Evolutionary conservation across 2,113 vertebrate genomes (phyloP).

Genomic region (Chamaea fasciata): DNA sequence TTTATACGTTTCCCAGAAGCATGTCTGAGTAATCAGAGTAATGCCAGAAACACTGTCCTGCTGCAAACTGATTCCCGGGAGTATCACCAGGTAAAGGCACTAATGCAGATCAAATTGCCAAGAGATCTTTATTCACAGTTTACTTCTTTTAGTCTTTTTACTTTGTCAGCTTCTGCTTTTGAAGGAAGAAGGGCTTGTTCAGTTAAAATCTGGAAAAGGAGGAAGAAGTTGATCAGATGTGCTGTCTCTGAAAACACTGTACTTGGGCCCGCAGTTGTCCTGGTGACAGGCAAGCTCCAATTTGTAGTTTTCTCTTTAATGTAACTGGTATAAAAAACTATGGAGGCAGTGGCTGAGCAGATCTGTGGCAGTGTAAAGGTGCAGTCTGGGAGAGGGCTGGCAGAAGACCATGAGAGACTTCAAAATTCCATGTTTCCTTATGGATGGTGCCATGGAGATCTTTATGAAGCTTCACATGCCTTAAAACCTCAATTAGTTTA

Average conservation of each 20-base stretch:
- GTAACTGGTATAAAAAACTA: background rate
- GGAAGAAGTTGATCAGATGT: background rate
- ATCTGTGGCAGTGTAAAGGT: background rate
- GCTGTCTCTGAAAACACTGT: background rate
- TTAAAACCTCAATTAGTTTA: background rate
- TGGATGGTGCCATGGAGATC: background rate
- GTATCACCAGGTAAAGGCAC: background rate
- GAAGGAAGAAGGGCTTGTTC: background rate
- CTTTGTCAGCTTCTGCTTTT: background rate
- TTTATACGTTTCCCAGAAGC: constrained; percentile 18
- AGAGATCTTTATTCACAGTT: background rate
- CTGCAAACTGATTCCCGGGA: constrained; percentile 8
- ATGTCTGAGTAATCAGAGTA: background rate
- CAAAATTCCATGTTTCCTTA: background rate
- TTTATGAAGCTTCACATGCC: background rate
- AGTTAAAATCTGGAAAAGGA: background rate
- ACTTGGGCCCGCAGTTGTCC: background rate
- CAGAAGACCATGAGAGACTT: background rate
- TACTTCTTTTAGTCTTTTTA: background rate
- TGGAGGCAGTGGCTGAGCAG: background rate
- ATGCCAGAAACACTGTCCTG: constrained; percentile 15
- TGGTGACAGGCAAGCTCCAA: background rate
- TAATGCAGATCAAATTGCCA: background rate
- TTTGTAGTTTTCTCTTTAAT: background rate
- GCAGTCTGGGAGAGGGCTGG: background rate